Base-by-base conservation (phyloP, 2,113 vertebrate genomes). In the Plecturocebus donacophilus region DNA sequence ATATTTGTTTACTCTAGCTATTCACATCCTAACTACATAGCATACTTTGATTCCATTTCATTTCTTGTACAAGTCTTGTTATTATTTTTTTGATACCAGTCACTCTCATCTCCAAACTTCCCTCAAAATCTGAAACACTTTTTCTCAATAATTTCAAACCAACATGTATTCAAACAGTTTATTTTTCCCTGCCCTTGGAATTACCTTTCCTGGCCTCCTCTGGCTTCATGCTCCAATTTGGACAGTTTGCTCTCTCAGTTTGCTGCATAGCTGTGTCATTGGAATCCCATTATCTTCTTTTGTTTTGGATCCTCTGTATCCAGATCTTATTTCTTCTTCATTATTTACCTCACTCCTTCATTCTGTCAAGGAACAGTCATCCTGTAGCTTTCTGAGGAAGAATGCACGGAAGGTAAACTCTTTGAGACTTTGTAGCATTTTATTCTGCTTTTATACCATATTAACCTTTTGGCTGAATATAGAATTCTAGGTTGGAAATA, bases 41-140 rank as follows among this genome's bases (percentile, higher is more conserved):
- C 92, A 3, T 64, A n/a, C 32, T 93, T 12, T 76, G 75, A 70
- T 91, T 82, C 40, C 35, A 0, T 71, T 84, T 88, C n/a, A 35
- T 80, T 87, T 81, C 49, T 83, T 91, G 16, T 54, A 76, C 35
- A 73, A 71, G 61, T 89, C 45, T 73, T 40, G 20, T 90, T 40
- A 32, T 90, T 56, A 86, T 73, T 79, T 75, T 56, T 40, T 75
- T 52, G 8, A 6, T 70, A 64, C 17, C 0, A 54, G 10, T 56
- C 16, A 71, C 10, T 94, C 9, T 79, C n/a, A 58, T 95, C 20
- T 2, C 40, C 47, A 90, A 21, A 66, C 54, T 79, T 85, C 11
- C 14, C 38, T 75, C 54, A 95, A 90, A 95, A 95, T 93, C 38
- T 87, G 66, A 90, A 94, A 87, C 10, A 52, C 87, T 95, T 76